These are phyloP conservation scores for Agonopterix heracliana DNA, from an alignment of 2,888 invertebrate genomes.

Conservation along the genomic window DNA sequence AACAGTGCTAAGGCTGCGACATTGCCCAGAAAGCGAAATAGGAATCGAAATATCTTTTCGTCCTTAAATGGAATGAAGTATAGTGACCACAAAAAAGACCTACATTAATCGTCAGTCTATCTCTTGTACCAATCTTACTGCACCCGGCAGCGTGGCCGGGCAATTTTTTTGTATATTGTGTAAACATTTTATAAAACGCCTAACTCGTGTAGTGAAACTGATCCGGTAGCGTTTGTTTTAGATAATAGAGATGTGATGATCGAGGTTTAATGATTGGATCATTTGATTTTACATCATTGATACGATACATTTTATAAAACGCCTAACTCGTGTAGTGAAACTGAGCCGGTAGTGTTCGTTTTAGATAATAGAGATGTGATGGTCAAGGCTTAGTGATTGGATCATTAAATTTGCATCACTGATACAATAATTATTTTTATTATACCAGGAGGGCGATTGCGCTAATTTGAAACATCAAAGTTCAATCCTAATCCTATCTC, in stretches of 20 bases:
- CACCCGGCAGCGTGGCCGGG: background rate
- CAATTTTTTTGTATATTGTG: conserved; percentile 6
- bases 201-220: conserved; percentile 2
- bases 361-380: background rate
- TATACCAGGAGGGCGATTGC: too few relatives aligned
- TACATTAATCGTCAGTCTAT: background rate
- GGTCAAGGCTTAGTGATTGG: background rate
- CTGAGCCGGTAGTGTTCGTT: conserved; percentile 1
- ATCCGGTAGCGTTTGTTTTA: background rate
- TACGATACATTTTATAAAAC: conserved; percentile 1
- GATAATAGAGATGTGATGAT: too few relatives aligned
- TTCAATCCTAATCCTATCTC: too few relatives aligned
- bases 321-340: conserved; percentile 2
- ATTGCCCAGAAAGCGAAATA: too few relatives aligned
- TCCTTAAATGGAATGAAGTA: too few relatives aligned
- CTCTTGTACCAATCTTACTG: background rate
- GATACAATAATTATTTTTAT: too few relatives aligned
- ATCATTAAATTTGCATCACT: too few relatives aligned
- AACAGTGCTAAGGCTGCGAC: too few relatives aligned
- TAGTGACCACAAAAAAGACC: too few relatives aligned
- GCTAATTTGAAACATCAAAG: too few relatives aligned
- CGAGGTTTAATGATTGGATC: background rate
- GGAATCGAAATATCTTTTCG: too few relatives aligned
- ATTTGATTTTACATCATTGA: too few relatives aligned
- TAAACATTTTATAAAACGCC: conserved; percentile 11